These are phyloP conservation scores for Shinisaurus crocodilurus DNA, from an alignment of 2,113 vertebrate species.

Conservation along the genomic window DNA sequence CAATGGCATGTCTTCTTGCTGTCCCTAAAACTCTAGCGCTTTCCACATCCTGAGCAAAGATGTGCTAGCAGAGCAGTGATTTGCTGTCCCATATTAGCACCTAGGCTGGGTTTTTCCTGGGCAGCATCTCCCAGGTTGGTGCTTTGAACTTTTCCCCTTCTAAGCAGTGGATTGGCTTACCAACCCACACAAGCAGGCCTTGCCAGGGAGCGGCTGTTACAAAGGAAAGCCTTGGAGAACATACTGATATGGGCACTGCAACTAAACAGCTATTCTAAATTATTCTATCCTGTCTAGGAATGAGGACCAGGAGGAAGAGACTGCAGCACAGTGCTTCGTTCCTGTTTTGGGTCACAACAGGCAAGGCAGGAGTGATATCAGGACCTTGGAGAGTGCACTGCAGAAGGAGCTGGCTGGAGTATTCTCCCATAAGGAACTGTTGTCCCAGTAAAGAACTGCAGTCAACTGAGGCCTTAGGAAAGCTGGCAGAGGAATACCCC, in stretches of 20 bases:
- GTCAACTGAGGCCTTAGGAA: too few relatives aligned
- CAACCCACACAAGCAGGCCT: not conserved
- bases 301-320: too few relatives aligned
- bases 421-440: too few relatives aligned
- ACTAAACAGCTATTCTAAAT: not conserved
- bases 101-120: not conserved
- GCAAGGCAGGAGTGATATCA: too few relatives aligned
- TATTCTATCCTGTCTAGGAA: too few relatives aligned
- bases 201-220: not conserved
- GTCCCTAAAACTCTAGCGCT: not conserved
- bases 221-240: not conserved
- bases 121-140: not conserved
- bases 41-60: not conserved
- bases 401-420: too few relatives aligned
- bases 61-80: not conserved
- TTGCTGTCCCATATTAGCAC: not conserved
- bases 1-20: conserved; percentile 30
- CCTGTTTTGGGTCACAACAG: too few relatives aligned
- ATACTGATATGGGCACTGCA: not conserved
- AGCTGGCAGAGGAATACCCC: too few relatives aligned
- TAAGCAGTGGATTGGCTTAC: not conserved
- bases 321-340: too few relatives aligned
- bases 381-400: too few relatives aligned
- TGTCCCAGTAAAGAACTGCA: too few relatives aligned
- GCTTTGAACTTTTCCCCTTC: not conserved